Base-by-base conservation (phyloP, 2,797 vertebrate species). In the Tenualosa ilisha region DNA sequence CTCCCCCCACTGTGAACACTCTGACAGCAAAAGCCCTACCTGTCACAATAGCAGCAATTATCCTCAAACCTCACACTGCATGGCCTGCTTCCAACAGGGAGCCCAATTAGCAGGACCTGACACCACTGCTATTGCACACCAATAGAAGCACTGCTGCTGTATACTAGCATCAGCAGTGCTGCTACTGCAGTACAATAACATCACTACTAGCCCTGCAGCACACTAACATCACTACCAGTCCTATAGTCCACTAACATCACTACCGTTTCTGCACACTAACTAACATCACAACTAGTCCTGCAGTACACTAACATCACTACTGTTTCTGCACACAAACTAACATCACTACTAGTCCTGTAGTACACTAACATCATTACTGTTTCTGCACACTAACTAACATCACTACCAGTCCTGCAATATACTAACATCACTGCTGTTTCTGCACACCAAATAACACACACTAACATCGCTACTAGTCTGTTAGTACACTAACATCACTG, bases 31-130 rank as follows among this genome's bases (percentile, higher is more conserved):
- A 85, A 40, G 65, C 65, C 79, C 81, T 84, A 94, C 93, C 94
- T 95, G 94, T 95, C 94, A 95, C 91, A 90, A 91, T 93, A 91
- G 93, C 92, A 93, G 94, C 93, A 95, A 94, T 95, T 94, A 95
- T 94, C 92, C 92, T 93, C 91, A 91, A 93, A 93, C 93, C 91
- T 93, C 91, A 90, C 93, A 94, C 93, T 88, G 68, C 68, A 91
- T 20, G 85, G 93, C 93, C 92, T 86, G 86, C 92, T 92, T 93
- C 93, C 94, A 93, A 91, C 93, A 93, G 92, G 93, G 93, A 92
- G 91, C 86, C 92, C 91, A 90, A 94, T 94, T 93, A 92, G 53
- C 84, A 84, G 56, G 65, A 63, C 72, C 79, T 56, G 26, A 59
- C 51, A 56, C 53, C 56, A 72, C 37, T 75, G 13, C 15, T 75